Conservation (phyloP, 2,888 invertebrate genomes). For the Melieria picta region DNA sequence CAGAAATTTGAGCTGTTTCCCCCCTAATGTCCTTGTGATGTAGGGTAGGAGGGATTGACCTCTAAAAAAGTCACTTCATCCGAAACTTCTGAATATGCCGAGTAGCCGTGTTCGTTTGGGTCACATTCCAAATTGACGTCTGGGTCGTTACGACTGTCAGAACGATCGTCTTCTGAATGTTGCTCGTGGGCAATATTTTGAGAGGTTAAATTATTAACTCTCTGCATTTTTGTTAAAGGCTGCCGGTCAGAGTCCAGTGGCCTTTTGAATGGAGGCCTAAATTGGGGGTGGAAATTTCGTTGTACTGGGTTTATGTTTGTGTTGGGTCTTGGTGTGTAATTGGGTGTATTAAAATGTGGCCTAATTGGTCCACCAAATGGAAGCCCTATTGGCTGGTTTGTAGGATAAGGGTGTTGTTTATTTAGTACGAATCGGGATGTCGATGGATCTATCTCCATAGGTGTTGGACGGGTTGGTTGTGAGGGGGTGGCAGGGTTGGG, state of each 20-base stretch:
- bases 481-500: not conserved
- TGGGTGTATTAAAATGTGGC: too few species aligned
- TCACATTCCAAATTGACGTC: not conserved
- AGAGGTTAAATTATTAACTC: conserved; percentile 15
- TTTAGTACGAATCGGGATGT: too few species aligned
- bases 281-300: too few species aligned
- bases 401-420: too few species aligned
- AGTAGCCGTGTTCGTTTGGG: not conserved
- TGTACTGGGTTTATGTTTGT: too few species aligned
- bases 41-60: conserved; percentile 27
- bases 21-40: conserved; percentile 20
- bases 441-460: conserved; percentile 10
- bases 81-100: not conserved
- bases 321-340: too few species aligned
- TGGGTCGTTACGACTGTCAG: not conserved
- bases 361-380: too few species aligned
- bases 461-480: conserved; percentile 7
- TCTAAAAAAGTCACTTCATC: conserved; percentile 17
- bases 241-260: not conserved
- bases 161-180: not conserved
- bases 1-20: conserved; percentile 3
- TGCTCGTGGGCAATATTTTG: not conserved
- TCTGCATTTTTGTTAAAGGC: not conserved
- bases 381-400: too few species aligned
- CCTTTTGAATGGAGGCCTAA: not conserved